Percentiles rank a stretch among this genome's conserved stretches.
These are phyloP conservation scores for Macrostomum cliftonense DNA, from an alignment of 2,888 invertebrate genomes.

Conservation along the genomic window DNA sequence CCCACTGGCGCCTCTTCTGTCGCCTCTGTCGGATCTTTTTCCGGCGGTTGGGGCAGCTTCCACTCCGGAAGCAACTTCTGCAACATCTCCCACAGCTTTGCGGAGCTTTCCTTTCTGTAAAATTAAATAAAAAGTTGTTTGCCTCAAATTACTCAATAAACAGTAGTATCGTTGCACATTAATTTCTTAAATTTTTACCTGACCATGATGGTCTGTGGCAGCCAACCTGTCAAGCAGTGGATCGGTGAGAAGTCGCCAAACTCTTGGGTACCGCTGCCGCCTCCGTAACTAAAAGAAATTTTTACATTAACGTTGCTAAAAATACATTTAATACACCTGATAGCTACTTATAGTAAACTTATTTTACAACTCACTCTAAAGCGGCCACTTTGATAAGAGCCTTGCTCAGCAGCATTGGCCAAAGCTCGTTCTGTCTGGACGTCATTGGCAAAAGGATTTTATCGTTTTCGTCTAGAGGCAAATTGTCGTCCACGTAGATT, in stretches of 20 bases:
- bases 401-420: constrained; percentile 38
- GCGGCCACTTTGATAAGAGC: constrained; percentile 37
- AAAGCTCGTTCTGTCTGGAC: constrained; percentile 29
- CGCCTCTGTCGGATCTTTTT: constrained; percentile 16
- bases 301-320: too few species aligned
- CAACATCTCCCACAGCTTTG: constrained; percentile 31
- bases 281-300: constrained; percentile 21
- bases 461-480: constrained; percentile 36
- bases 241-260: constrained; percentile 35
- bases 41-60: constrained; percentile 27
- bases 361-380: constrained; percentile 28
- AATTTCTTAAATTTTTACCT: too few species aligned
- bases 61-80: constrained; percentile 27
- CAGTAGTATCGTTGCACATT: too few species aligned
- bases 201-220: constrained; percentile 29
- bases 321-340: too few species aligned
- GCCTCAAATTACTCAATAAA: too few species aligned
- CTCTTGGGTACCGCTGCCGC: constrained; percentile 27
- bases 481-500: constrained; percentile 31
- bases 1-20: constrained; percentile 2
- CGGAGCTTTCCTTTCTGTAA: constrained; percentile 23
- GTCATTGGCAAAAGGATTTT: constrained; percentile 29
- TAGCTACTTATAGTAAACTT: background rate
- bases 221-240: constrained; percentile 35
- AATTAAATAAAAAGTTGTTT: too few species aligned